Conservation (phyloP, 92 coral and sea anemone species). For the Bergia puertoricense region DNA sequence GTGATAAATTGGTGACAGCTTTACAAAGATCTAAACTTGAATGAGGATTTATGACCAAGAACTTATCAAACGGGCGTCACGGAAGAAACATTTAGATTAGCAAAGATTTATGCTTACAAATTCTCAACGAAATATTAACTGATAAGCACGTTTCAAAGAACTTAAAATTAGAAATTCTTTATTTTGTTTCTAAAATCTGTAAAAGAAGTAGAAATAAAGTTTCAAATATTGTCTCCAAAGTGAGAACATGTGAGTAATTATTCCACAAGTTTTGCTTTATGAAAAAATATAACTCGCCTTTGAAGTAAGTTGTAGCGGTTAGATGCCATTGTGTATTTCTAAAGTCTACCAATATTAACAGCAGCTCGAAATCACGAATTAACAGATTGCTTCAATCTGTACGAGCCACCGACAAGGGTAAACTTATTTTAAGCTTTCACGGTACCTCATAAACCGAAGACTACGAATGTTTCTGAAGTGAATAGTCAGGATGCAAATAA, state of each 20-base stretch:
- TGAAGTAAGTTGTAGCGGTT: background rate
- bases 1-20: constrained; percentile 27
- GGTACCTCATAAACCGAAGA: background rate
- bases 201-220: background rate
- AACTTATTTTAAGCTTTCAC: background rate
- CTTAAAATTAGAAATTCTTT: background rate
- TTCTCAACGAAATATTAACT: background rate
- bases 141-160: constrained; percentile 6
- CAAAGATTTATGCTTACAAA: background rate
- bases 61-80: constrained; percentile 28
- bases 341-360: background rate
- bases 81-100: background rate
- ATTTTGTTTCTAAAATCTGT: background rate
- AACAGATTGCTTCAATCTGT: background rate
- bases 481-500: background rate
- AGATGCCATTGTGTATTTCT: background rate
- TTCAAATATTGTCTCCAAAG: background rate
- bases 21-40: background rate
- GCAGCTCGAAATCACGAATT: background rate
- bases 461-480: background rate
- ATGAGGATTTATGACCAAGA: constrained; percentile 1
- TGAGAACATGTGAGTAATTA: background rate
- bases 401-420: background rate
- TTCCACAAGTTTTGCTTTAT: background rate
- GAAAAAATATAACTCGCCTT: background rate